Base-by-base conservation (phyloP, 2,888 invertebrate species). In the Augochlorella aurata region DNA sequence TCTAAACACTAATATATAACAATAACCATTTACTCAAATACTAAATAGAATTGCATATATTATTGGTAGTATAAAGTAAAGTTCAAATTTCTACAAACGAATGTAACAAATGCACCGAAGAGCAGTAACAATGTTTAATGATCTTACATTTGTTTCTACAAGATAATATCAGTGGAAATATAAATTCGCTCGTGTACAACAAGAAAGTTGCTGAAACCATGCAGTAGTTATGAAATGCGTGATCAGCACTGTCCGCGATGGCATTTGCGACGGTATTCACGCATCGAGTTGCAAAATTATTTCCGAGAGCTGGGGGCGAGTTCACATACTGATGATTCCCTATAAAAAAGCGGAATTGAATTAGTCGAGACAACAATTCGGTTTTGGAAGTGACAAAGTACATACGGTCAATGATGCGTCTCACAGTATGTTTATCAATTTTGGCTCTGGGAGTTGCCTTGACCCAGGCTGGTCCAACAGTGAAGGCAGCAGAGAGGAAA, bases 331-430 rank as follows among this genome's bases (percentile, higher is more conserved):
- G 4, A 14, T 7, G 21, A 73, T 63, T 58, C 47, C 50, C 63
- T 83, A 83, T 83, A 84, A 79, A 84, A 38, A 79, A 58, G 18
- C 45, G 63, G 44, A 68, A 77, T 67, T 50, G 16, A 1, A 16
- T 47, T 63, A 21, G 14, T 7, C 21, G n/a, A 50, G 38, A 58
- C 44, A 2, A 79, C 71, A 83, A 44, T 79, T 63, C n/a, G 50
- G n/a, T 21, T 50, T 63, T 52, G 1, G n/a, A 65, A 68, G 54
- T 76, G 44, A 44, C 16, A 18, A 44, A 66, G 54, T 54, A 38
- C 24, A 50, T 18, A 24, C 67, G 38, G 4, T 2, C 52, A 71
- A 77, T 68, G 5, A 84, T 84, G 83, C 66, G 67, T 47, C n/a
- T 67, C 9, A 63, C n/a, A 10, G 14, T 18, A 61, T 74, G 74